Conservation (phyloP, 2,113 vertebrate species). For the Etia nguti region DNA sequence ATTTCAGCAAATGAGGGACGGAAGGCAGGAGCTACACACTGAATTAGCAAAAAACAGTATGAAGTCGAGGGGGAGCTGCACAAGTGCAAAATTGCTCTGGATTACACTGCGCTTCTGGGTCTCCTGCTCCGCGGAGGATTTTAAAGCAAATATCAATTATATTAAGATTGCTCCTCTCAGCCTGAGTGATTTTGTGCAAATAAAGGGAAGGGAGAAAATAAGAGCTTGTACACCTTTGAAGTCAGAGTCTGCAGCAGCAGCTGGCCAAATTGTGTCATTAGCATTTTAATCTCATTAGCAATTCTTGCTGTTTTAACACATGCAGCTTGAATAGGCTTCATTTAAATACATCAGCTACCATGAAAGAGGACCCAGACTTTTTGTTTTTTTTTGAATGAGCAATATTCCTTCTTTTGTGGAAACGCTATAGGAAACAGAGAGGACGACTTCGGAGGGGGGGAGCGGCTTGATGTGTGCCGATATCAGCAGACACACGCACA, state of each 20-base stretch:
- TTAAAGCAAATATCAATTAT: not conserved
- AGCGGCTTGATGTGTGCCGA: not conserved
- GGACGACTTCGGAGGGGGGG: not conserved
- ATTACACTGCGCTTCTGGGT: not conserved
- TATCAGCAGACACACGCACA: not conserved
- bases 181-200: not conserved
- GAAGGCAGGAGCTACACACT: not conserved
- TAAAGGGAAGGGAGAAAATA: not conserved
- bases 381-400: not conserved
- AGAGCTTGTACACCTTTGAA: not conserved
- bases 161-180: not conserved
- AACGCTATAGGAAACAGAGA: constrained; percentile 16
- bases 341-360: not conserved
- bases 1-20: not conserved
- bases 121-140: not conserved
- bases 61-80: not conserved
- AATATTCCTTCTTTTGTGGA: constrained; percentile 18
- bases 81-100: not conserved
- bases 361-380: not conserved
- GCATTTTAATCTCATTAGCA: not conserved
- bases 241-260: not conserved
- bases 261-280: not conserved
- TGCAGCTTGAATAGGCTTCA: not conserved
- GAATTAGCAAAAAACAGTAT: not conserved
- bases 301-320: not conserved